Evolutionary conservation across 1,140 invertebrate genomes (phyloP), one percentile per base, ranked within the genome.

Genomic region (Cepaea nemoralis): DNA sequence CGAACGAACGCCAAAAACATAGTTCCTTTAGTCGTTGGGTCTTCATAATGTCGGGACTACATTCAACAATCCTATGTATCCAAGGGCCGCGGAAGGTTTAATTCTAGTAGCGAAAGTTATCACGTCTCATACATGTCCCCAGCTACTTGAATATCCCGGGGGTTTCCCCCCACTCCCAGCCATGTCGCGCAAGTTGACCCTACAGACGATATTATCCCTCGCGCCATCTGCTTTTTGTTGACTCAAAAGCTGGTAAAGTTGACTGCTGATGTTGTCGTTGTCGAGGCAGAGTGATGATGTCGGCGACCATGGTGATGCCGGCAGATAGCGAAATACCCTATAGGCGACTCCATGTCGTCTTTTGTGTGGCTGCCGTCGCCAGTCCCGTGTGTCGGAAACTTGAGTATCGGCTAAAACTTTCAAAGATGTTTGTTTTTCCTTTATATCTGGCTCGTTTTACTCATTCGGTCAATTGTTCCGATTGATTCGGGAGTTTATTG

Each of bases 211-310:
- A 31, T 63, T 63, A 31, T 31, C 59, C 59, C 59, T 31, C 3
- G 27, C 59, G 27, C 59, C 59, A 63, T 63, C 59, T 63, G 59
- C 59, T 63, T 63, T n/a, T 31, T 63, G 59, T 63, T 63, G 59
- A 63, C 27, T 63, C 27, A 63, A 63, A 2, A 2, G n/a, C 6
- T 31, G 27, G 59, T 63, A 27, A 55, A 63, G 27, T 63, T 63
- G 59, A 63, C 59, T 31, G n/a, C 59, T 27, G n/a, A 6, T 63
- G 59, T 63, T 31, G 59, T 63, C 59, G 6, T 63, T 31, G 59
- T 63, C n/a, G 27, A 31, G 59, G 59, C 10, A 63, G 27, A 63
- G n/a, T 63, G 59, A 31, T 31, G 59, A 31, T 27, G n/a, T 63
- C 59, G 59, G n/a, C n/a, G 59, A 16, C 59, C 59, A 63, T 10